These are phyloP conservation scores for Microplitis mediator DNA, from an alignment of 1,140 invertebrate species.

Conservation along the genomic window DNA sequence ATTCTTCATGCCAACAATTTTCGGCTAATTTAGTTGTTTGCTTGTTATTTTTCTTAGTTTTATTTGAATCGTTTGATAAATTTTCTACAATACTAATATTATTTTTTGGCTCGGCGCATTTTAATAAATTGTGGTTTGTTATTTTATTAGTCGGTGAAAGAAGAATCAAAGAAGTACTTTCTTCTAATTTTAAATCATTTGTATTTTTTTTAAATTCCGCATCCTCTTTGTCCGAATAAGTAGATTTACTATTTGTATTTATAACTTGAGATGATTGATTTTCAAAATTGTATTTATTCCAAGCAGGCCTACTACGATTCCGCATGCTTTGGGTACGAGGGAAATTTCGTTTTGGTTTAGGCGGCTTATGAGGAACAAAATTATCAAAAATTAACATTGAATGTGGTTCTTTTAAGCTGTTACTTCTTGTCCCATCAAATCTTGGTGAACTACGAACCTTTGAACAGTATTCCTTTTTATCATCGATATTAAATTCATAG, in stretches of 20 bases:
- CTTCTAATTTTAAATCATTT: constrained; percentile 2
- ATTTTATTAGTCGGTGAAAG: background rate
- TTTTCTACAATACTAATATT: background rate
- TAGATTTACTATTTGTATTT: constrained; percentile 19
- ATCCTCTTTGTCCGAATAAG: constrained; percentile 1
- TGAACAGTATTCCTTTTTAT: constrained; percentile 32
- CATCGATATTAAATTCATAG: constrained; percentile 49
- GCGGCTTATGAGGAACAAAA: constrained; percentile 61
- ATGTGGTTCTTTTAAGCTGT: constrained; percentile 44
- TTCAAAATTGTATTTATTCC: constrained; percentile 51
- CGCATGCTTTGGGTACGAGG: constrained; percentile 53
- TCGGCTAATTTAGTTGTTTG: background rate
- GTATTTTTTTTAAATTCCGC: background rate
- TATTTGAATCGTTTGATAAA: background rate
- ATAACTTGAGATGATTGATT: constrained; percentile 22
- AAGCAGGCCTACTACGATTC: constrained; percentile 47
- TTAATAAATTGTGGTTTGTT: background rate
- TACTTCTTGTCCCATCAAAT: constrained; percentile 37
- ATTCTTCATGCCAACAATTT: background rate
- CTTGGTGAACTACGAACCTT: constrained; percentile 24
- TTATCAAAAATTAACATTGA: constrained; percentile 55
- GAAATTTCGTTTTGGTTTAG: constrained; percentile 57
- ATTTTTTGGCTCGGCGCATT: background rate
- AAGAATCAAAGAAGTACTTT: background rate
- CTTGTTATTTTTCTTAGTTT: background rate